Percentiles rank a stretch among this genome's conserved stretches.
Conservation (phyloP, 2,888 invertebrate species). For the Pegoplata infirma region DNA sequence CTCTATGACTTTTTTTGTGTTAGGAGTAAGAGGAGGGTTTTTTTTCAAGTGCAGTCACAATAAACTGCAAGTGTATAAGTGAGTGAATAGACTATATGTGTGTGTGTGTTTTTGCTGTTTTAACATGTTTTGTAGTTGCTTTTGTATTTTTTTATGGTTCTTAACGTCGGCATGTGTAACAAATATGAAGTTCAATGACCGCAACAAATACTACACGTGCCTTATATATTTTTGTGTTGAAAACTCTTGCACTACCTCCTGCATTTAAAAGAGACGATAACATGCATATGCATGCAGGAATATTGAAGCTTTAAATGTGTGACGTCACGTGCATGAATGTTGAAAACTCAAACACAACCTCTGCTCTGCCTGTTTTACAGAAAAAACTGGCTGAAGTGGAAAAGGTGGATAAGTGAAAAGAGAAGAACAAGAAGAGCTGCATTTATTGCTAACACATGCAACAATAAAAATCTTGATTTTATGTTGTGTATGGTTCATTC, state of each 20-base stretch:
- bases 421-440: conserved; percentile 18
- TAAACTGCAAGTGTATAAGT: not conserved
- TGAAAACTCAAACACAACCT: conserved; percentile 71
- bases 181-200: conserved; percentile 72
- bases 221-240: conserved; percentile 68
- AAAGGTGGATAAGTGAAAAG: not conserved
- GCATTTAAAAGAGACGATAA: conserved; percentile 41
- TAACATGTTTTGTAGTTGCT: conserved; percentile 32
- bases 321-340: conserved; percentile 62
- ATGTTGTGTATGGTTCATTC: conserved; percentile 33
- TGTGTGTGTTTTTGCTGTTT: not conserved
- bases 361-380: conserved; percentile 50
- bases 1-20: not conserved
- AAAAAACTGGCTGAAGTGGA: too few relatives aligned
- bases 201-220: conserved; percentile 62
- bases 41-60: conserved; percentile 31
- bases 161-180: conserved; percentile 55
- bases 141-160: conserved; percentile 29
- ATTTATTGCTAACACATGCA: conserved; percentile 62
- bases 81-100: not conserved
- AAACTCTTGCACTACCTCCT: conserved; percentile 71
- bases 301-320: not conserved
- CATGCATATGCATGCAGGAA: not conserved
- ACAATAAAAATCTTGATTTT: conserved; percentile 53
- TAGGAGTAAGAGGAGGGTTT: not conserved